Evolutionary conservation across 2,888 invertebrate genomes (phyloP).

Genomic region (Apodemia zela): DNA sequence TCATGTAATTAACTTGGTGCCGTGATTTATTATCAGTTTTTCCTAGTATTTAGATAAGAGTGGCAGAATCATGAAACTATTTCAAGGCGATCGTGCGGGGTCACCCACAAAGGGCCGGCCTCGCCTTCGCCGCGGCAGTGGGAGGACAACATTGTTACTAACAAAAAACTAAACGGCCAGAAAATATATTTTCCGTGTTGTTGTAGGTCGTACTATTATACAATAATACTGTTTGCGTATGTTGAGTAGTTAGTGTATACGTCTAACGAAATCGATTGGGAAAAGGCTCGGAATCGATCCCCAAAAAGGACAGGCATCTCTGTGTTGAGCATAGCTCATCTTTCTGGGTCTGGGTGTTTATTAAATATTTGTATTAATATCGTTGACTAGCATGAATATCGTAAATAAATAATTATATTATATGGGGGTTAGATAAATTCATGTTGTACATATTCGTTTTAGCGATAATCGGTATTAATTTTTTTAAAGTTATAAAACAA

Average conservation of each 20-base stretch:
- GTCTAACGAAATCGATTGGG: too few relatives aligned
- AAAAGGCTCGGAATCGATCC: background rate
- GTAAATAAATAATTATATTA: too few relatives aligned
- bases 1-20: background rate
- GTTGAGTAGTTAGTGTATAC: background rate
- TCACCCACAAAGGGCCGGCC: conserved; percentile 70
- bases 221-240: background rate
- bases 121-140: conserved; percentile 62
- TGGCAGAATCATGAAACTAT: conserved; percentile 68
- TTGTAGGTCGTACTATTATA: conserved; percentile 1
- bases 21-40: conserved; percentile 26
- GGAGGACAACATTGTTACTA: conserved; percentile 48
- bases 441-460: too few relatives aligned
- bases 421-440: too few relatives aligned
- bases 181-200: conserved; percentile 11
- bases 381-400: background rate
- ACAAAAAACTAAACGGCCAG: conserved; percentile 25
- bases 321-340: too few relatives aligned
- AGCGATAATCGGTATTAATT: too few relatives aligned
- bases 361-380: background rate
- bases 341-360: too few relatives aligned
- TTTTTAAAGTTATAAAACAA: too few relatives aligned
- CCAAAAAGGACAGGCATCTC: background rate
- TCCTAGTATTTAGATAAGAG: conserved; percentile 60
- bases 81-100: conserved; percentile 75